Evolutionary conservation across 2,113 vertebrate species (phyloP).

Genomic region (Calyptommatus sinebrachiatus): DNA sequence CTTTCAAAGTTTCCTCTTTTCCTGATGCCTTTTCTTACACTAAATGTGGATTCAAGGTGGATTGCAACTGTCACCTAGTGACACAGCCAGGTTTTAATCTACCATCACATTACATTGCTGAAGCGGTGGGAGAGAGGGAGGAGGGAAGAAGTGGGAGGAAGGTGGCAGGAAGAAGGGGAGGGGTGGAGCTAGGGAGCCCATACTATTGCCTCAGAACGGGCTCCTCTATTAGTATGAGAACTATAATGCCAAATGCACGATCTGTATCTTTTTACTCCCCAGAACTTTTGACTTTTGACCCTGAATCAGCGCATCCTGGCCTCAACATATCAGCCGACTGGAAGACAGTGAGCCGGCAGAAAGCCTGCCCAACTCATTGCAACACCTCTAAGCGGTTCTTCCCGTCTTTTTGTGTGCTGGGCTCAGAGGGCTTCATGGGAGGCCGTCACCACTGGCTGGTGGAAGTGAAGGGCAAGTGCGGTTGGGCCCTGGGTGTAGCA

Average conservation of each 20-base stretch:
- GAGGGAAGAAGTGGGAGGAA: background rate
- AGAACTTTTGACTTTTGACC: slow-evolving; percentile 63
- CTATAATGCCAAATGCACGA: background rate
- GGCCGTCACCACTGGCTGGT: slow-evolving; percentile 73
- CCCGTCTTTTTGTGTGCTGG: slow-evolving; percentile 65
- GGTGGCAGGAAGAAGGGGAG: background rate
- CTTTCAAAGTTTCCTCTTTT: too few relatives aligned
- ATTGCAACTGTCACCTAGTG: too few relatives aligned
- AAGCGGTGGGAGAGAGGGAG: too few relatives aligned
- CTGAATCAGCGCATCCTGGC: slow-evolving; percentile 68
- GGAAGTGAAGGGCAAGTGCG: slow-evolving; percentile 68
- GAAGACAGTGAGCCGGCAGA: slow-evolving; percentile 65
- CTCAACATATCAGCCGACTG: slow-evolving; percentile 69
- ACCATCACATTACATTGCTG: too few relatives aligned
- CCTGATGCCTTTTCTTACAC: too few relatives aligned
- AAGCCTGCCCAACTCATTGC: slow-evolving; percentile 43
- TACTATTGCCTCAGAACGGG: too few relatives aligned
- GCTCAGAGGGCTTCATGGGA: slow-evolving; percentile 61
- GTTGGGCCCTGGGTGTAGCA: slow-evolving; percentile 72
- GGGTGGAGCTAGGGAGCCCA: too few relatives aligned
- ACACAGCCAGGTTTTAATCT: too few relatives aligned
- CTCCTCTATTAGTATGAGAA: too few relatives aligned
- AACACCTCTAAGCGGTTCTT: slow-evolving; percentile 62
- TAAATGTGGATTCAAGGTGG: too few relatives aligned
- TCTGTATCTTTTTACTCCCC: background rate